phyloP scores from a whole-genome alignment of 1,140 invertebrate genomes.

The Mercenaria mercenaria region DNA sequence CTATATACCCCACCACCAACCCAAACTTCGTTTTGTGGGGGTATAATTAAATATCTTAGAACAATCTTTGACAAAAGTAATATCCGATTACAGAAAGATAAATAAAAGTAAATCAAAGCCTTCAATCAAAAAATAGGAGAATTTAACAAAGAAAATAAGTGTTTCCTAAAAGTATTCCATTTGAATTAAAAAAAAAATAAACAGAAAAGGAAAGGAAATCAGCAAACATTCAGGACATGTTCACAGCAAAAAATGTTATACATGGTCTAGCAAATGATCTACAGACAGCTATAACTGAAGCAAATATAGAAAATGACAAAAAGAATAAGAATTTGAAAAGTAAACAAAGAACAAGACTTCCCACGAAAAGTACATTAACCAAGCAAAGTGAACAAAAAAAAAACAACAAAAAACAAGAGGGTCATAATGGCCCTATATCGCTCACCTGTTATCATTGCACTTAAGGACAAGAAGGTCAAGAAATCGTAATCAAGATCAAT shows the following conservation, averaged over 20 bases:
- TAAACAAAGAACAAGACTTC: background rate
- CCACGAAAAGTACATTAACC: background rate
- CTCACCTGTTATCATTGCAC: too few species aligned
- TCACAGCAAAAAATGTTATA: conserved; percentile 28
- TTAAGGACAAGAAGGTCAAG: too few species aligned
- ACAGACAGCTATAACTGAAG: background rate
- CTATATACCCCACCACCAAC: too few species aligned
- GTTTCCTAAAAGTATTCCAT: background rate
- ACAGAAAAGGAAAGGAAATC: background rate
- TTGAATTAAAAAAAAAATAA: background rate
- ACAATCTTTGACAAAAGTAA: background rate
- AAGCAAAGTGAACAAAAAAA: background rate
- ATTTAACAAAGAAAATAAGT: background rate
- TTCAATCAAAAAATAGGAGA: background rate
- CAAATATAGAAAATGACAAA: background rate
- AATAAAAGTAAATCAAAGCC: background rate
- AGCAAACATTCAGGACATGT: background rate
- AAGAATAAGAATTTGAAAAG: conserved; percentile 4
- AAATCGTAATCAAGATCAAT: too few species aligned
- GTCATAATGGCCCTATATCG: too few species aligned
- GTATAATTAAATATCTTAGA: background rate
- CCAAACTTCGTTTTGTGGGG: too few species aligned
- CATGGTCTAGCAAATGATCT: background rate
- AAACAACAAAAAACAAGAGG: too few species aligned
- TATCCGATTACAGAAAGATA: background rate